Evolutionary conservation across 2,797 vertebrate species (phyloP).

Genomic region (Erethizon dorsatum): DNA sequence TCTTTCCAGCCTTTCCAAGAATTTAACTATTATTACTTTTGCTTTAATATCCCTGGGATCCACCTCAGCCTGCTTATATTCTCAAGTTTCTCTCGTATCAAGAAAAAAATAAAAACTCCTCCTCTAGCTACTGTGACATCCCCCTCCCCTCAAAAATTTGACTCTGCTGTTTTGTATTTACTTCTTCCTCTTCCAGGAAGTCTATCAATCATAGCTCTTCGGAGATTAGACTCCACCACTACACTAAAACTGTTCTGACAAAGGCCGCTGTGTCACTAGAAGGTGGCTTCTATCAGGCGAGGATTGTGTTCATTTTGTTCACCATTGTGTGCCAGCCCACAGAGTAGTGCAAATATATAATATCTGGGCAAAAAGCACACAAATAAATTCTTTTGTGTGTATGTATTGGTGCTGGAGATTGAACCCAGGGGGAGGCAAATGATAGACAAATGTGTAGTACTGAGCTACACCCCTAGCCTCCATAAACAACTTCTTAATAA

Average conservation of each 20-base stretch:
- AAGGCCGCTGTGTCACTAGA: not conserved
- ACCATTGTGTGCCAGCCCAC: not conserved
- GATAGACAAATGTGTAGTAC: not conserved
- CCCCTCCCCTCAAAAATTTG: not conserved
- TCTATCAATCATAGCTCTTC: not conserved
- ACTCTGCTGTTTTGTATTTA: not conserved
- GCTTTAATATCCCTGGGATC: not conserved
- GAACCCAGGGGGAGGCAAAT: not conserved
- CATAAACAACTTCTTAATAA: not conserved
- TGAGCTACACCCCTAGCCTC: not conserved
- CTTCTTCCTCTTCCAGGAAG: not conserved
- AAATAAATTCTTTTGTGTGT: not conserved
- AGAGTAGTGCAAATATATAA: not conserved
- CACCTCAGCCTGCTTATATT: not conserved
- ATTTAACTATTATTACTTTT: not conserved
- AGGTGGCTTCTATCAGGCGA: not conserved
- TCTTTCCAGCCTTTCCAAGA: not conserved
- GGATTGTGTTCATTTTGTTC: not conserved
- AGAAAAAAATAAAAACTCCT: not conserved
- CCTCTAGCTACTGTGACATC: not conserved
- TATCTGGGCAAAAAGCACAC: not conserved
- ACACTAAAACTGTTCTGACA: not conserved
- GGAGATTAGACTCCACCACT: not conserved
- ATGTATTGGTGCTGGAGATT: not conserved
- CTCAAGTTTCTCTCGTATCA: not conserved